Percentiles rank a stretch among this genome's conserved stretches.
phyloP scores from a whole-genome alignment of 2,797 vertebrate genomes.

The Pteronotus mesoamericanus region DNA sequence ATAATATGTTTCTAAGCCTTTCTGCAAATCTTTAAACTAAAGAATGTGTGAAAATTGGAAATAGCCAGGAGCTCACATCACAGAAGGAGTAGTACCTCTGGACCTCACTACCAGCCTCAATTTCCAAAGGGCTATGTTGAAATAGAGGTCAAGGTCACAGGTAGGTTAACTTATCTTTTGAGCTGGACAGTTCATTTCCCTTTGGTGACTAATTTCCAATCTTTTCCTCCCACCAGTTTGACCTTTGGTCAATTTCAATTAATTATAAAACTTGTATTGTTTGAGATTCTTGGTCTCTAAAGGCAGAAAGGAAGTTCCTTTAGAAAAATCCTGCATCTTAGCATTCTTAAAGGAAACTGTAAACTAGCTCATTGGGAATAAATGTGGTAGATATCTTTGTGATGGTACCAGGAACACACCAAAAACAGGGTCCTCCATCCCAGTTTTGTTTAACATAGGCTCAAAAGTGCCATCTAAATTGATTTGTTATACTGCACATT shows the following conservation, averaged over 20 bases:
- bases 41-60: conserved; percentile 16
- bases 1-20: neutral
- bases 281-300: neutral
- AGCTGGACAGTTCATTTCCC: neutral
- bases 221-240: neutral
- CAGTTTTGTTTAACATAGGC: neutral
- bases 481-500: neutral
- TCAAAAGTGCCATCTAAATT: neutral
- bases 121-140: neutral
- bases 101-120: neutral
- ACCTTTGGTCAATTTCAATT: neutral
- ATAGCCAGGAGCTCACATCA: neutral
- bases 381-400: neutral
- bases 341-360: neutral
- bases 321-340: neutral
- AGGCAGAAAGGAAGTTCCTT: neutral
- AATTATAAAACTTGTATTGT: neutral
- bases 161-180: neutral
- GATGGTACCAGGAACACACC: neutral
- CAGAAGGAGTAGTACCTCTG: neutral
- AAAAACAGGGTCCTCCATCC: neutral
- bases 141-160: neutral
- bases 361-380: neutral
- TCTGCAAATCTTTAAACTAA: neutral
- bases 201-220: neutral